Base-by-base conservation (phyloP, 1,140 invertebrate species). In the Kradibia gibbosae region DNA sequence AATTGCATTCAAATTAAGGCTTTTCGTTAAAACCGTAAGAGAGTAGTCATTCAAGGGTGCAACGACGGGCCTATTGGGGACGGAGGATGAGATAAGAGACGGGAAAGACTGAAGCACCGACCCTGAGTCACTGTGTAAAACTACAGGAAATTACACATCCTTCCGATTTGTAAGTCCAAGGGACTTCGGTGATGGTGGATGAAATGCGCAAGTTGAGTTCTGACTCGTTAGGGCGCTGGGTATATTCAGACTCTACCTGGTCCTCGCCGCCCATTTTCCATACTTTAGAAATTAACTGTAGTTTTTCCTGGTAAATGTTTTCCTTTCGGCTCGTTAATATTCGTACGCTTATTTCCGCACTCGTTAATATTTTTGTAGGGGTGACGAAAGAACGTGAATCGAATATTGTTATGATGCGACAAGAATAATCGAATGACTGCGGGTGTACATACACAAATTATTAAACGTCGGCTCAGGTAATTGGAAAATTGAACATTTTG, bases 111-210 rank as follows among this genome's bases (percentile, higher is more conserved):
- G 34, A 60, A 60, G 28, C 17, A n/a, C n/a, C n/a, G 39, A 62
- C 57, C 50, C 34, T 57, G 17, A 42, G 42, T 65, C 75, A 48
- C 75, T 65, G 71, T 22, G 65, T 22, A 20, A 42, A 62, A 20
- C 53, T 75, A 55, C 87, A 89, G 87, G 87, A 89, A 89, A 89
- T 89, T 89, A 88, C 87, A 87, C 84, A 84, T 87, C 86, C 87
- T 88, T 85, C 86, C 84, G 82, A 83, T 82, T 83, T 83, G 67
- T 83, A 83, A 83, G 85, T 87, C 85, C 78, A 45, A 73, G 15
- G 39, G 39, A 48, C 8, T 70, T 36, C 42, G 17, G 8, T 11
- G 42, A 13, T 4, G 42, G 25, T 42, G 10, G 25, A 15, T 15
- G 70, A 42, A 74, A 53, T 22, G 36, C 28, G 36, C 15, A n/a